phyloP scores from a whole-genome alignment of 2,113 vertebrate genomes.

The Spilogale gracilis region DNA sequence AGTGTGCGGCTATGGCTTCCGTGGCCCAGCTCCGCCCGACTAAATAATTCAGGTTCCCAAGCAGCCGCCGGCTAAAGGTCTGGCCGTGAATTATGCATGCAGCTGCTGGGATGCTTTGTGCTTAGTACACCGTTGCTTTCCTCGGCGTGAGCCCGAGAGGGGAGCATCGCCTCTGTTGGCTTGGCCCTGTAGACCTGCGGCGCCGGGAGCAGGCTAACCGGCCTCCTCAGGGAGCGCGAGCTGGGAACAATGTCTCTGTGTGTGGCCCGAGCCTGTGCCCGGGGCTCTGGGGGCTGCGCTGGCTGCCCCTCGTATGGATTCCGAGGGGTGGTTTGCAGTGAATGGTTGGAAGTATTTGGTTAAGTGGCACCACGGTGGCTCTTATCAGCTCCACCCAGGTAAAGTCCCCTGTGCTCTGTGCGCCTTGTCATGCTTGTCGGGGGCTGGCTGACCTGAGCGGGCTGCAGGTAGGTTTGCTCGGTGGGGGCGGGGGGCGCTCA shows the following conservation, averaged over 20 bases:
- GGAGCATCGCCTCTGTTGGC: slow-evolving; percentile 79
- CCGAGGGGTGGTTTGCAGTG: slow-evolving; percentile 93
- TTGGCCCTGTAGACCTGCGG: background rate
- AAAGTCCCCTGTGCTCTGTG: slow-evolving; percentile 75
- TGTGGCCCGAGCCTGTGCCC: slow-evolving; percentile 35
- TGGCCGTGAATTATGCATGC: slow-evolving; percentile 94
- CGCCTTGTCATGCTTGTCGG: background rate
- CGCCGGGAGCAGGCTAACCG: slow-evolving; percentile 41
- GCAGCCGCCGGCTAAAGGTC: slow-evolving; percentile 86
- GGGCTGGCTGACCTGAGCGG: slow-evolving; percentile 1
- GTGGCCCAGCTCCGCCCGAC: slow-evolving; percentile 62
- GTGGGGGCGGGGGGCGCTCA: background rate
- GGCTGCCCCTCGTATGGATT: slow-evolving; percentile 92
- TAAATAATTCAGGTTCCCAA: slow-evolving; percentile 90
- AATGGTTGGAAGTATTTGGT: slow-evolving; percentile 93
- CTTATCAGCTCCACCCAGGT: slow-evolving; percentile 98
- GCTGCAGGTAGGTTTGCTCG: slow-evolving; percentile 39
- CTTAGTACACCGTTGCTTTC: slow-evolving; percentile 86
- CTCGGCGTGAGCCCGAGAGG: slow-evolving; percentile 77
- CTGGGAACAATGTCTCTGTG: slow-evolving; percentile 75
- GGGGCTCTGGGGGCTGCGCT: slow-evolving; percentile 61
- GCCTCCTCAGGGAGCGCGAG: slow-evolving; percentile 32
- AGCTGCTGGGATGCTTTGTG: slow-evolving; percentile 86
- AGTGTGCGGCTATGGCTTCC: background rate
- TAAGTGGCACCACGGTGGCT: slow-evolving; percentile 96